Evolutionary conservation across 2,113 vertebrate species (phyloP), one percentile per base, ranked within the genome.

Genomic region (Pterophyllum scalare): DNA sequence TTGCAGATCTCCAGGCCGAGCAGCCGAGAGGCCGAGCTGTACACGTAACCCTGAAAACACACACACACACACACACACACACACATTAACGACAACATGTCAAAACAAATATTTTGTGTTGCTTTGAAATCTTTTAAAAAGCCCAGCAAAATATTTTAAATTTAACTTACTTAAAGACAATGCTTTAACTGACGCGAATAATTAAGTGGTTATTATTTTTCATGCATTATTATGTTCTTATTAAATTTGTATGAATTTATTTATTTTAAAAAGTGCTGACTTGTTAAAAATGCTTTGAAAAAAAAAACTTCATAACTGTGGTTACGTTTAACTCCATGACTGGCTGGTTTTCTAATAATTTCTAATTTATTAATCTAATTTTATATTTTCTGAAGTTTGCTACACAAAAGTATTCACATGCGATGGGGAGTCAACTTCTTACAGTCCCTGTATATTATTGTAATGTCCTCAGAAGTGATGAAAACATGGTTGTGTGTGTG

Each of bases 1-100:
- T 94, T 94, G 89, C 94, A 97, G 79, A 99, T 93, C 96, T 99
- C 98, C 87, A 99, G 94, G 65, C 98, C 97, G 19, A 95, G 86
- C 0, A 99, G 94, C 26, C 91, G 96, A 26, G 94, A 90, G 60
- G 97, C 97, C 54, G 97, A 97, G 89, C 97, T 98, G 92, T 97
- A 99, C 88, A 98, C 92, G 77, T 96, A 96, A 54, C 96, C 98
- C 98, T 99, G 87, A n/a, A 85, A 0, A 49, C 61, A 84, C 19
- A 43, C 28, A 75, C 12, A 46, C 28, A 3, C 38, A 40, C 9
- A 11, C 54, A 81, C 64, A 81, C 24, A 40, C 10, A 12, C 54
- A 81, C 64, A 81, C 24, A 46, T 7, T 6, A 20, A n/a, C n/a
- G 10, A n/a, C 1, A 62, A n/a, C 2, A 62, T 3, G 11, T n/a